A percentile compares a stretch with the other conserved stretches of the same genome.
phyloP scores from a whole-genome alignment of 2,888 invertebrate species.

The Eupeodes latifasciatus region DNA sequence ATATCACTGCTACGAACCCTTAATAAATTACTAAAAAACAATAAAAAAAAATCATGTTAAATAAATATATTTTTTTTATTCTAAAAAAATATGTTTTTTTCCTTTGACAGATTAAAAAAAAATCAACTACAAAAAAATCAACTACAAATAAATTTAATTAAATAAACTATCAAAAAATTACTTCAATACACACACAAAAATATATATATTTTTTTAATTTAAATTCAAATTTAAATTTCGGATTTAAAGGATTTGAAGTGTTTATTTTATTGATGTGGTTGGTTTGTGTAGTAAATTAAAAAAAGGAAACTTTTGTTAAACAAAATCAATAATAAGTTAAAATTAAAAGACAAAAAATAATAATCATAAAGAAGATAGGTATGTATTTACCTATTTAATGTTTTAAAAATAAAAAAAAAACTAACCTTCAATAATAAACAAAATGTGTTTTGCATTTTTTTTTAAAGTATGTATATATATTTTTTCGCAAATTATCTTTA shows the following conservation, averaged over 20 bases:
- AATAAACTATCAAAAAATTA: conserved; percentile 63
- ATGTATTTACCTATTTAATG: conserved; percentile 14
- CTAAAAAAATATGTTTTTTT: conserved; percentile 28
- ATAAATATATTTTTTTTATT: conserved; percentile 52
- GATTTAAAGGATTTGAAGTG: conserved; percentile 57
- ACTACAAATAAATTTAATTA: conserved; percentile 60
- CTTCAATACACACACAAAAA: conserved; percentile 75
- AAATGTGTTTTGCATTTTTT: conserved; percentile 51
- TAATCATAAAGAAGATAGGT: conserved; percentile 1
- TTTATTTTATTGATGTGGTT: conserved; percentile 52
- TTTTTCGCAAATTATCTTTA: conserved; percentile 57
- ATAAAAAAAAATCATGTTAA: conserved; percentile 14
- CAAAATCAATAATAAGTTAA: conserved; percentile 20
- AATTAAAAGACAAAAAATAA: conserved; percentile 20
- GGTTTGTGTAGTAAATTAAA: conserved; percentile 52
- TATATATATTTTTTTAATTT: conserved; percentile 40
- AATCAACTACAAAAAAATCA: conserved; percentile 54
- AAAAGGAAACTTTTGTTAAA: conserved; percentile 17
- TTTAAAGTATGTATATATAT: conserved; percentile 48
- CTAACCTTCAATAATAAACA: conserved; percentile 60
- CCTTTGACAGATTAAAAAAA: conserved; percentile 33
- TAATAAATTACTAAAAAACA: conserved; percentile 26
- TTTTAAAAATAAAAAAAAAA: conserved; percentile 41
- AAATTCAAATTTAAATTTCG: conserved; percentile 32
- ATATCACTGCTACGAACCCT: conserved; percentile 54